A percentile compares a stretch with the other conserved stretches of the same genome.
These are phyloP conservation scores for Colinus virginianus DNA, from an alignment of 2,113 vertebrate species.

Conservation along the genomic window DNA sequence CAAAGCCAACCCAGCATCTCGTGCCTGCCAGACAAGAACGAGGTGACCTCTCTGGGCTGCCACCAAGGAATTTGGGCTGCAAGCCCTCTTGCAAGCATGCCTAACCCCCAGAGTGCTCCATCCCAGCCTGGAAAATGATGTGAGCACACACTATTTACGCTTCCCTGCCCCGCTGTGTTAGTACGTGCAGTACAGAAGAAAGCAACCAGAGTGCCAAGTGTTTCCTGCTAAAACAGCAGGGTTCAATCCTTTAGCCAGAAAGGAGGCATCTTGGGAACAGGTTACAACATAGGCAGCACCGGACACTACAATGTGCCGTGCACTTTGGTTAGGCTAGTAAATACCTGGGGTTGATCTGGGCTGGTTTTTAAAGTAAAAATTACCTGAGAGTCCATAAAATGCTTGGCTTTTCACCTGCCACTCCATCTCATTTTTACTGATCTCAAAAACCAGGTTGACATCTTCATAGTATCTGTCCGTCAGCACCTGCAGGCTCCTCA, in stretches of 20 bases:
- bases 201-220: not conserved
- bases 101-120: not conserved
- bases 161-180: not conserved
- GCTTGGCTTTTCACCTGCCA: slow-evolving; percentile 75
- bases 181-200: not conserved
- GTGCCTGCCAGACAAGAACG: accelerated
- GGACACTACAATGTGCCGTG: too few relatives aligned
- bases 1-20: not conserved
- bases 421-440: slow-evolving; percentile 73
- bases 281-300: accelerated
- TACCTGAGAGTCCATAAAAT: slow-evolving; percentile 81
- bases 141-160: not conserved
- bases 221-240: not conserved
- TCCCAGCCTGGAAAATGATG: accelerated
- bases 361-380: not conserved
- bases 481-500: slow-evolving; percentile 57
- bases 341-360: not conserved
- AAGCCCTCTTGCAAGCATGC: not conserved
- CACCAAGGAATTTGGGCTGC: not conserved
- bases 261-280: not conserved
- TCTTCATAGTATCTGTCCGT: slow-evolving; percentile 67
- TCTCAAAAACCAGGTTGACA: slow-evolving; percentile 74
- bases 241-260: not conserved
- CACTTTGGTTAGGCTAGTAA: not conserved
- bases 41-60: not conserved